Evolutionary conservation across 1,140 invertebrate species (phyloP), one percentile per base, ranked within the genome.

Genomic region (Drosophila sp.): DNA sequence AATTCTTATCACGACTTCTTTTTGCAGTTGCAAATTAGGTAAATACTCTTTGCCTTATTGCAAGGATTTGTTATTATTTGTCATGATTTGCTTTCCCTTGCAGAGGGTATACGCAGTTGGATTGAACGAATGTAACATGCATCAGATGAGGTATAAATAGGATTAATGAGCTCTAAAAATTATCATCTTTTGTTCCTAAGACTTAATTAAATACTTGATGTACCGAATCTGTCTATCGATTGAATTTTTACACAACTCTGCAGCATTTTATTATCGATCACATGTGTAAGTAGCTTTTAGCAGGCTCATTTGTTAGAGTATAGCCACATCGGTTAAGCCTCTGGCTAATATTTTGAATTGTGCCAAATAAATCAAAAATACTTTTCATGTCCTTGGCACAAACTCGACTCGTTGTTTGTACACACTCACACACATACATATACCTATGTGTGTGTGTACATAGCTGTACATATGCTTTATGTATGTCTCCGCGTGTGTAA

Each of bases 331-430:
- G 44, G 23, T 50, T 4, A 27, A n/a, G 25, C 25, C 25, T 8
- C 1, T 27, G 44, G 44, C 23, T 27, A 25, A 17, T 50, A 50
- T 50, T 64, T 64, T 54, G 25, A 33, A 40, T 40, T 61, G 40
- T 33, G 38, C 60, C 35, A 61, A 61, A 41, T 62, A 44, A 44
- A 62, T 62, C 38, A 62, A 62, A 44, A 62, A 62, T 50, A 41
- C 41, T 62, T 62, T 44, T 44, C 38, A 35, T 35, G 32, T 35
- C 56, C 56, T 58, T 58, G 56, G 56, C 56, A 58, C 56, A 58
- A 58, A 58, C 56, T 58, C 56, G 56, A 58, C 56, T 58, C 17
- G 56, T 58, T 30, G 60, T 44, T n/a, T 61, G 23, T 61, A 35
- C 35, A 38, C 25, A 41, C 35, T 27, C 33, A 41, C 35, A 38